phyloP scores from a whole-genome alignment of 2,888 invertebrate genomes.

The Corythucha ciliata region DNA sequence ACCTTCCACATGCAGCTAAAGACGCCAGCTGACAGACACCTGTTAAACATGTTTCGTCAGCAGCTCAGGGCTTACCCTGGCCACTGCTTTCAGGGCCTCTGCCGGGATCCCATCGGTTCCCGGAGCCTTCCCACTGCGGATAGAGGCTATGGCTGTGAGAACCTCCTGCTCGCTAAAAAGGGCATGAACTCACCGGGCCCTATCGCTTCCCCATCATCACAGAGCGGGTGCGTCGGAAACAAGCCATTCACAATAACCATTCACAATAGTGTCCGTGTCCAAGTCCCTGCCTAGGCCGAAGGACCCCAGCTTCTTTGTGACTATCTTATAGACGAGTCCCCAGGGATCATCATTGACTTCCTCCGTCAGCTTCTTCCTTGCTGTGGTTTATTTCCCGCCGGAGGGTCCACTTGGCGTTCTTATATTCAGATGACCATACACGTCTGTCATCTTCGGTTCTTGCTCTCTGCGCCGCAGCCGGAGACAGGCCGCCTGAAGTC shows the following conservation, averaged over 20 bases:
- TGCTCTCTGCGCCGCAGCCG: not conserved
- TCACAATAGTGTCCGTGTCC: conserved; percentile 1
- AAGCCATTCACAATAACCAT: conserved; percentile 10
- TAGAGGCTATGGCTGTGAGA: conserved; percentile 7
- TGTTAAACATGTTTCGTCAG: conserved; percentile 21
- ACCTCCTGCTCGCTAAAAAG: conserved; percentile 19
- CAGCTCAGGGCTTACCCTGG: conserved; percentile 8
- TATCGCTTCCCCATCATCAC: not conserved
- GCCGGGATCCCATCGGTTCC: conserved; percentile 17
- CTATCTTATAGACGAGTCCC: conserved; percentile 16
- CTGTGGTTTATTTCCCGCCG: not conserved
- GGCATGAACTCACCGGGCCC: conserved; percentile 14
- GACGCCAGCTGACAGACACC: conserved; percentile 19
- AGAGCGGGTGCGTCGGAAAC: conserved; percentile 14
- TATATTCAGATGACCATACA: conserved; percentile 10
- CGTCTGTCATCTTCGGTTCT: not conserved
- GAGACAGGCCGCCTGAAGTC: conserved; percentile 26
- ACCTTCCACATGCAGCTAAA: conserved; percentile 17
- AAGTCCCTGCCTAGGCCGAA: not conserved
- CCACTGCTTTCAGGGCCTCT: conserved; percentile 18
- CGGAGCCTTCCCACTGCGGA: conserved; percentile 22
- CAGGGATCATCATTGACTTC: conserved; percentile 27
- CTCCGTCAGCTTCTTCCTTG: conserved; percentile 31
- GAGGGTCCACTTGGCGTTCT: conserved; percentile 15
- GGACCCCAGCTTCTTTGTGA: conserved; percentile 15